These are phyloP conservation scores for Volucella zonaria DNA, from an alignment of 2,888 invertebrate genomes.

Conservation along the genomic window DNA sequence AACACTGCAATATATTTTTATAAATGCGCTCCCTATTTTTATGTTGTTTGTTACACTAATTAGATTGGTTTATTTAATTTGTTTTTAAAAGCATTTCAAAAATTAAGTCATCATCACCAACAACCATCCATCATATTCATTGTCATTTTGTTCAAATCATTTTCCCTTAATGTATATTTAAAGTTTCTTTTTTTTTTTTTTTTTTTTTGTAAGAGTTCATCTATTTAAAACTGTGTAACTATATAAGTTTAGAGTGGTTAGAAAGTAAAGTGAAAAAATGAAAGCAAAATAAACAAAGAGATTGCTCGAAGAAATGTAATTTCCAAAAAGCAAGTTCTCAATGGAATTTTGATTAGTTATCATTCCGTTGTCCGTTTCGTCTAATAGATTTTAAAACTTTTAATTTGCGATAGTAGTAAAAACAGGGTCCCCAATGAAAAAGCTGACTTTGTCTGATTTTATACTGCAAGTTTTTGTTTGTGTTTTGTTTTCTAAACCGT, in stretches of 20 bases:
- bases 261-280: too few relatives aligned
- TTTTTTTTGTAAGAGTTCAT: not conserved
- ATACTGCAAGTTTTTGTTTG: too few relatives aligned
- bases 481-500: too few relatives aligned
- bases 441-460: too few relatives aligned
- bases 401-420: too few relatives aligned
- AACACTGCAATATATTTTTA: slow-evolving; percentile 42
- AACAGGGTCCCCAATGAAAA: too few relatives aligned
- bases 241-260: not conserved
- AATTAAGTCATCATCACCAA: slow-evolving; percentile 63
- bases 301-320: too few relatives aligned
- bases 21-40: slow-evolving; percentile 23
- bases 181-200: slow-evolving; percentile 5
- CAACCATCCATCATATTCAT: slow-evolving; percentile 57
- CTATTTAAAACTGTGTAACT: slow-evolving; percentile 26
- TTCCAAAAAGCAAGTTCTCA: too few relatives aligned
- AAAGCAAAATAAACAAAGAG: too few relatives aligned
- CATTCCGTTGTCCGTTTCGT: too few relatives aligned
- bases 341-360: too few relatives aligned
- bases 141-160: slow-evolving; percentile 33
- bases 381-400: too few relatives aligned
- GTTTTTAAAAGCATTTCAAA: slow-evolving; percentile 22
- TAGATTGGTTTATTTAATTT: slow-evolving; percentile 10
- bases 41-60: slow-evolving; percentile 65
- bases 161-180: not conserved